phyloP scores from a whole-genome alignment of 2,113 vertebrate species.

The Catharus bicknelli region DNA sequence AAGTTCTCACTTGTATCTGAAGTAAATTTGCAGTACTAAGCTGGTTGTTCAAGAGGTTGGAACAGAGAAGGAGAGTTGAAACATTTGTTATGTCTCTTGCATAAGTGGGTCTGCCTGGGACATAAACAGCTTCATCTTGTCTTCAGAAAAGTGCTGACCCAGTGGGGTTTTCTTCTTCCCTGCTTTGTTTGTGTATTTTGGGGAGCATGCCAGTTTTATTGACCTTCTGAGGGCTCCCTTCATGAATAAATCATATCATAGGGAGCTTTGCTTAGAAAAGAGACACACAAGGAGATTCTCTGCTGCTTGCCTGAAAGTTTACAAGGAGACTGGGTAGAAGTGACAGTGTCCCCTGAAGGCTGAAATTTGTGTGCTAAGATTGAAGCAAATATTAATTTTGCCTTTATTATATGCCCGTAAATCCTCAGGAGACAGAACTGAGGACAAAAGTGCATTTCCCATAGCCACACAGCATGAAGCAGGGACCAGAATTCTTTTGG shows the following conservation, averaged over 20 bases:
- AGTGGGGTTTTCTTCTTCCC: neutral
- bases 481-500: neutral
- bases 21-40: constrained; percentile 2
- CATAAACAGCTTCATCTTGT: constrained; percentile 37
- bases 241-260: constrained; percentile 42
- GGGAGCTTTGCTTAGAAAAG: neutral
- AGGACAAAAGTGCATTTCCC: neutral
- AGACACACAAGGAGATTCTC: neutral
- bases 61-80: constrained; percentile 7
- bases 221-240: constrained; percentile 45
- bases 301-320: constrained; percentile 8
- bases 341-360: neutral
- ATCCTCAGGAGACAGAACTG: neutral
- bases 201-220: constrained; percentile 44
- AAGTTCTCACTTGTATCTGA: constrained; percentile 34
- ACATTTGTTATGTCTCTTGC: constrained; percentile 5
- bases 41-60: neutral
- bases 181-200: constrained; percentile 45
- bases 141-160: constrained; percentile 55
- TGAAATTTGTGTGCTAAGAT: neutral
- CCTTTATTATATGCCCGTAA: neutral
- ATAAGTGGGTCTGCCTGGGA: constrained; percentile 14
- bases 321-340: neutral
- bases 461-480: neutral
- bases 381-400: neutral